Base-by-base conservation (phyloP, 2,797 vertebrate genomes). In the Protosalanx chinensis region DNA sequence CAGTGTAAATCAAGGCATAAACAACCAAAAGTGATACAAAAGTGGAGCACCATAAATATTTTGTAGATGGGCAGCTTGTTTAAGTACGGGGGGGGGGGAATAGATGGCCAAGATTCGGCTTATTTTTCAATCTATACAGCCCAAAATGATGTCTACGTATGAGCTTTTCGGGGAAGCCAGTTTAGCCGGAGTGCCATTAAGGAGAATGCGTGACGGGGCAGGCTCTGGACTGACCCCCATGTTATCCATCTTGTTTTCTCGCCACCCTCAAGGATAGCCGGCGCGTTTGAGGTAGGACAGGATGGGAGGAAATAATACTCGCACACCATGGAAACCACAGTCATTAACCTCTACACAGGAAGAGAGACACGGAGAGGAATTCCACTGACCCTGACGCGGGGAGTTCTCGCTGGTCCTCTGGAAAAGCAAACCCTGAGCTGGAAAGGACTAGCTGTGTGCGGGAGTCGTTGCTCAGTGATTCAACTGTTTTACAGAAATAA, bases 231-330 rank as follows among this genome's bases (percentile, higher is more conserved):
- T 79, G 76, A 80, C 80, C 74, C 76, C 67, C 41, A 79, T 71
- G 73, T 76, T 74, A 85, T 79, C 76, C 76, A 75, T 81, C 75
- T 76, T 84, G 67, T 68, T 79, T 69, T 78, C 74, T 77, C 64
- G 35, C 32, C 20, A 49, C 68, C 63, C 75, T 81, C 76, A 82
- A 78, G 81, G 74, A 75, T 70, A 68, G 49, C 60, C 56, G 63
- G 53, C 51, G 56, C 62, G 80, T 81, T 72, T 73, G 67, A 78
- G 71, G 77, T 35, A 56, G 49, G 67, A 56, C 20, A 68, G 59
- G 68, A 70, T 70, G 70, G 72, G 37, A 62, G 41, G 30, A 71
- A 81, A 76, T 77, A 75, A 76, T 75, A 82, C 70, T 78, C 78
- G 78, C 63, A 58, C 67, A 62, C 56, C 64, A 70, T 70, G 74